Evolutionary conservation across 64 coral and sea anemone genomes (phyloP).

Genomic region (Trachythela sp.): DNA sequence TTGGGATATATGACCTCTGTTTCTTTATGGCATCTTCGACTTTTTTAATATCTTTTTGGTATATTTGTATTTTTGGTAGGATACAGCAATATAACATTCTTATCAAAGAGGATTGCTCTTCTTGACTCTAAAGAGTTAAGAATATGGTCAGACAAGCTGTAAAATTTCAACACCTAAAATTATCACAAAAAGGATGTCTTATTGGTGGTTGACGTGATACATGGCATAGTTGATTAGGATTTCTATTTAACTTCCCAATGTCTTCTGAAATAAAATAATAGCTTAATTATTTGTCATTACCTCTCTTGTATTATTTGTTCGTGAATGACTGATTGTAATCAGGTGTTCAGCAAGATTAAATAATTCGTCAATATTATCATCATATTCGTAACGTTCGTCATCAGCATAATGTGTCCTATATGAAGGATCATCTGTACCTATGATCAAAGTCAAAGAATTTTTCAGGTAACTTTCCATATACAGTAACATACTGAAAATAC

Average conservation of each 20-base stretch:
- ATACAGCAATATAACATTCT: constrained; percentile 96
- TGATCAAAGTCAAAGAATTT: background rate
- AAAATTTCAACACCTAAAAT: background rate
- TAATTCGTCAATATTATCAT: constrained; percentile 84
- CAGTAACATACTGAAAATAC: no score
- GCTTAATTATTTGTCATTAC: background rate
- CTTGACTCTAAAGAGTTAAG: background rate
- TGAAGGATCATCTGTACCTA: background rate
- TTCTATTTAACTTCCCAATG: no score
- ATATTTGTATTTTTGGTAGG: constrained; percentile 71
- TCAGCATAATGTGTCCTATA: constrained; percentile 44
- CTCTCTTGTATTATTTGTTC: background rate
- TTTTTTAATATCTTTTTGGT: constrained; percentile 59
- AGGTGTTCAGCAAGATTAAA: constrained; percentile 56
- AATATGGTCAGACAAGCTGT: background rate
- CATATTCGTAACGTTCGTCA: constrained; percentile 88
- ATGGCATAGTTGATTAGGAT: no score
- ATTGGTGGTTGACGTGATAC: no score
- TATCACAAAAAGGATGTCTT: no score
- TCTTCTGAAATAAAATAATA: no score
- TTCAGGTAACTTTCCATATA: background rate
- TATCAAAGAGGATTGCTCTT: constrained; percentile 36
- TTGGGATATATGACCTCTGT: constrained; percentile 52
- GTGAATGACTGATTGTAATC: background rate
- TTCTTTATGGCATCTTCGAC: constrained; percentile 51